Evolutionary conservation across 1,140 invertebrate genomes (phyloP), one percentile per base, ranked within the genome.

Genomic region (Mycetomoellerius zeteki): DNA sequence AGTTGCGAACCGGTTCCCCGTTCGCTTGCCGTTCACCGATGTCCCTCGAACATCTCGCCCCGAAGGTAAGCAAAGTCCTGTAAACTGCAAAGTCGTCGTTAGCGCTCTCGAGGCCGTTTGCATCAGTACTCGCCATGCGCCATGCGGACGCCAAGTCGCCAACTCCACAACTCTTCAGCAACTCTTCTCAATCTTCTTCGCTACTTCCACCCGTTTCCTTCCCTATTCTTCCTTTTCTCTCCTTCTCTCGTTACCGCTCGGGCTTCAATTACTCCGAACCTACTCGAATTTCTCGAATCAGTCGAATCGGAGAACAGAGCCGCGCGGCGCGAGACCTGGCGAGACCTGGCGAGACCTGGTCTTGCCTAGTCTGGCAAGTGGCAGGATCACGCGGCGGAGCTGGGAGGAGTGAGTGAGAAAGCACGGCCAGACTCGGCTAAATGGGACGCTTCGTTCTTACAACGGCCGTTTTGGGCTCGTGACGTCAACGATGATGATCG

Each of bases 1-100:
- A 60, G 8, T 3, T 37, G 19, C 19, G 62, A 90, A 90, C 88
- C 71, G 88, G 89, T 90, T 90, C 43, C 50, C 27, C 62, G 64
- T 37, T 82, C 69, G 47, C 76, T 77, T 72, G 85, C 77, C 16
- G 78, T 65, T 24, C 64, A 37, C 84, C 19, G 54, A 73, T 56
- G 58, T 81, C 60, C 43, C 19, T 37, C 43, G 30, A 14, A 56
- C 30, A 67, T 56, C 33, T 19, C n/a, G 64, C 12, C 33, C 10
- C 33, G n/a, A 10, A 43, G 19, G 64, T 56, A 56, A 8, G n/a
- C 30, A 8, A 43, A 19, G 64, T 4, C 2, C 3, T 30, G 3
- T 30, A n/a, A 33, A 24, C 1, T 65, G 64, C 64, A 33, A 19
- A 30, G 24, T 62, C 16, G 27, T 24, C 16, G 33, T 67, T 67